Base-by-base conservation (phyloP, 2,797 vertebrate species). In the Peromyscus attwateri region DNA sequence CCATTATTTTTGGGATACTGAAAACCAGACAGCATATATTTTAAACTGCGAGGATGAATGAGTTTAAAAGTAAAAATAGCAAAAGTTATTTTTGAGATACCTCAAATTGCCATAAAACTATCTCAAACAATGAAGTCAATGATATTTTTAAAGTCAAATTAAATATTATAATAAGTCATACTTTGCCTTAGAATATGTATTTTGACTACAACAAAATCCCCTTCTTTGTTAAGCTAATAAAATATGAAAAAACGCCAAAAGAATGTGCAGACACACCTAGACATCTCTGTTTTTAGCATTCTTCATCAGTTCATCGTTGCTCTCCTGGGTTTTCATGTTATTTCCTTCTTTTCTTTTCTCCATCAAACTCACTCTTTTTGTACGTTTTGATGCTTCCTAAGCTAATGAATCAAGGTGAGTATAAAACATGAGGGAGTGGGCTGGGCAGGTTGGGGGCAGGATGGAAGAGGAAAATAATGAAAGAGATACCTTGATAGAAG, bases 151-250 rank as follows among this genome's bases (percentile, higher is more conserved):
- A 77, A 16, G 57, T 62, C 16, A 43, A 73, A n/a, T 49, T 68
- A 85, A 57, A 83, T 55, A 31, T 64, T 89, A 0, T 27, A n/a
- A 55, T 87, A 76, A 83, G 43, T 93, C 8, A 87, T 3, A 23
- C 60, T 96, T 77, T 76, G 14, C 3, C 25, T 88, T 95, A 57
- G 75, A 87, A 82, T 91, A 70, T 49, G 60, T 91, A 31, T 76
- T 91, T 94, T 94, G 52, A 79, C 91, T 52, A 52, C 17, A 49
- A 55, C 1, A 46, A 62, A 10, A 3, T n/a, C 0, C 25, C 0
- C 17, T 85, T 77, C 1, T 13, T 88, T 76, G 11, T 27, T 92
- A 70, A 40, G 17, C 12, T 62, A 34, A 3, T 80, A 64, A 34
- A 23, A 80, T 73, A 27, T 55, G 5, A 1, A 14, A 9, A 71